phyloP scores from a whole-genome alignment of 2,888 invertebrate genomes.

The Stramonita haemastoma region DNA sequence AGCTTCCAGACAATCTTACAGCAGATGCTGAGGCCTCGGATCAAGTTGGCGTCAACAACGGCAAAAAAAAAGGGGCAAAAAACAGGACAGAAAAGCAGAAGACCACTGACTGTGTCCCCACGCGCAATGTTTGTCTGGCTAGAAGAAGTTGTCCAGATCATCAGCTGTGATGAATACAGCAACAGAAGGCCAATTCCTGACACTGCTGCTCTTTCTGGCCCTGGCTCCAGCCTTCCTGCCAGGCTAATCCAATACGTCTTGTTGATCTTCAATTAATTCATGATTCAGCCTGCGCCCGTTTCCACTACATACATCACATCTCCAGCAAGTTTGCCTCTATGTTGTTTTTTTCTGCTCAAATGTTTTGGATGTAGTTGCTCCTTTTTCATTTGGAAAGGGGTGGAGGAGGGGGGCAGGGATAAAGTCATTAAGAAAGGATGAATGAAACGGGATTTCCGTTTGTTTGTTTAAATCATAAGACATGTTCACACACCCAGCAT shows the following conservation, averaged over 20 bases:
- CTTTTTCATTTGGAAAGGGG: no score
- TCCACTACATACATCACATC: neutral
- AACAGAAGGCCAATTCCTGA: constrained; percentile 29
- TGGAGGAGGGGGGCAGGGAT: no score
- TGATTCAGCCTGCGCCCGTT: constrained; percentile 26
- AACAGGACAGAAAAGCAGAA: neutral
- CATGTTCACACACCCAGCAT: no score
- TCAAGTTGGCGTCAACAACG: neutral
- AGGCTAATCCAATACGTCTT: constrained; percentile 42
- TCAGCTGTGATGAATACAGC: constrained; percentile 9
- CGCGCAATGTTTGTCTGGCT: constrained; percentile 25
- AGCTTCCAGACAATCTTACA: neutral
- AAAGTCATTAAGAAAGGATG: no score
- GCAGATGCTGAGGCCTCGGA: neutral
- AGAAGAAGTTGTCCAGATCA: neutral
- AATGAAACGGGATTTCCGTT: no score
- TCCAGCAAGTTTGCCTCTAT: neutral
- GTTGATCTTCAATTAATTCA: constrained; percentile 45
- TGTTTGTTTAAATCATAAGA: no score
- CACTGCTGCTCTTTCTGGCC: constrained; percentile 19
- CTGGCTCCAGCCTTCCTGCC: constrained; percentile 24
- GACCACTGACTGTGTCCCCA: neutral
- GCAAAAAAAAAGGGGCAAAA: neutral
- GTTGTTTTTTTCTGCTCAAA: neutral
- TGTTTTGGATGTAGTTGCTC: neutral